phyloP scores from a whole-genome alignment of 2,888 invertebrate species.

The Erpobdella octoculata region DNA sequence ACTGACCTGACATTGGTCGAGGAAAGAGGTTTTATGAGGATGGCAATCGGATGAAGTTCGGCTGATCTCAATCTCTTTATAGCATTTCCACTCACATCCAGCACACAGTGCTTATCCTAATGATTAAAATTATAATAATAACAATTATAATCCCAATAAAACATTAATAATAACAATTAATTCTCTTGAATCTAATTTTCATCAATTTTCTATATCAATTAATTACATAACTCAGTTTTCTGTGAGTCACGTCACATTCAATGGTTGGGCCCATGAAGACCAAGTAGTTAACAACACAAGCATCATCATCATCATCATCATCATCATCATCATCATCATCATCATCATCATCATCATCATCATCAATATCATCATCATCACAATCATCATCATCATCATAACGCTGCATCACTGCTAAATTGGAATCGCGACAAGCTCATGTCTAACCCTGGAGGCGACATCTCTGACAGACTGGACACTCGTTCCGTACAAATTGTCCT shows the following conservation, averaged over 20 bases:
- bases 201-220: too few species aligned
- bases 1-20: constrained; percentile 64
- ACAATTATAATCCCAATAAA: too few species aligned
- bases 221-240: too few species aligned
- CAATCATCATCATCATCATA: background rate
- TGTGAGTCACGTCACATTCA: too few species aligned
- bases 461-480: constrained; percentile 92
- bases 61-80: constrained; percentile 97
- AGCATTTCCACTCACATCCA: constrained; percentile 98
- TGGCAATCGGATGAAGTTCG: constrained; percentile 90
- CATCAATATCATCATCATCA: background rate
- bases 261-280: background rate
- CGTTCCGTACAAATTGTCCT: constrained; percentile 97
- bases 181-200: too few species aligned
- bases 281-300: background rate
- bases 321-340: background rate
- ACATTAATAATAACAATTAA: too few species aligned
- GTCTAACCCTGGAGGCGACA: constrained; percentile 75
- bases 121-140: too few species aligned
- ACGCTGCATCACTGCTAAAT: background rate
- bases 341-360: background rate
- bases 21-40: constrained; percentile 96
- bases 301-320: background rate
- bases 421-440: background rate
- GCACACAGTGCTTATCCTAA: constrained; percentile 91